A percentile compares a stretch with the other conserved stretches of the same genome.
Conservation (phyloP, 2,797 vertebrate genomes). For the Molossus alvarezi region DNA sequence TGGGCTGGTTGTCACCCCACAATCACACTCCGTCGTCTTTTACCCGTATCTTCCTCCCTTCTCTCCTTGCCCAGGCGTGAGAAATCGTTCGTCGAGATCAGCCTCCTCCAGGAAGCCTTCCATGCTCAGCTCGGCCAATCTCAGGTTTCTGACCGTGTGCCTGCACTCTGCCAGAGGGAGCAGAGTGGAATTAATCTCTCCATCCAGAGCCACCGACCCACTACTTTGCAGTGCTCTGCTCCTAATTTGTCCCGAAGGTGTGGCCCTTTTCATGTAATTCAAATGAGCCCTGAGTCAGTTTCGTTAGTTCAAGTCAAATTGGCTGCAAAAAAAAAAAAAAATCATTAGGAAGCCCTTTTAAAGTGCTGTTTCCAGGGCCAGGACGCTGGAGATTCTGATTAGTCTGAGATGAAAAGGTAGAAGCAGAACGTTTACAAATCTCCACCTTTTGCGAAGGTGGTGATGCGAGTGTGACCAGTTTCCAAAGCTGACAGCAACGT, state of each 20-base stretch:
- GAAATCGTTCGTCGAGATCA: background rate
- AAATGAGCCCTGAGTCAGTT: background rate
- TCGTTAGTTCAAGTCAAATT: background rate
- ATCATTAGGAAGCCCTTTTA: background rate
- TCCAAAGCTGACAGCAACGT: background rate
- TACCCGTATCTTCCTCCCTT: background rate
- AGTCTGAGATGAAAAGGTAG: background rate
- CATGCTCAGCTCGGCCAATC: background rate
- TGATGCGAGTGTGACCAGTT: background rate
- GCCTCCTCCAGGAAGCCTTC: conserved; percentile 32
- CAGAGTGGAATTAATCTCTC: too few species aligned
- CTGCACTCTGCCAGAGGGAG: background rate
- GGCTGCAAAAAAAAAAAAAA: background rate
- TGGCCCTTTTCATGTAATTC: background rate
- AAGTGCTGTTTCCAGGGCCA: background rate
- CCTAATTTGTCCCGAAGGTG: background rate
- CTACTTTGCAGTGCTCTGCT: background rate
- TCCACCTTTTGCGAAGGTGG: background rate
- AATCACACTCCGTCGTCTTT: background rate
- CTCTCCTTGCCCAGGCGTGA: background rate
- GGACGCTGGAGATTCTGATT: background rate
- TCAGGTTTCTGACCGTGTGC: background rate
- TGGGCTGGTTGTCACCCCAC: background rate
- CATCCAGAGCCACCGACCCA: background rate
- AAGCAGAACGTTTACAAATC: background rate